A percentile compares a stretch with the other conserved stretches of the same genome.
Evolutionary conservation across 2,888 invertebrate species (phyloP).

Genomic region (Sycophila texana): DNA sequence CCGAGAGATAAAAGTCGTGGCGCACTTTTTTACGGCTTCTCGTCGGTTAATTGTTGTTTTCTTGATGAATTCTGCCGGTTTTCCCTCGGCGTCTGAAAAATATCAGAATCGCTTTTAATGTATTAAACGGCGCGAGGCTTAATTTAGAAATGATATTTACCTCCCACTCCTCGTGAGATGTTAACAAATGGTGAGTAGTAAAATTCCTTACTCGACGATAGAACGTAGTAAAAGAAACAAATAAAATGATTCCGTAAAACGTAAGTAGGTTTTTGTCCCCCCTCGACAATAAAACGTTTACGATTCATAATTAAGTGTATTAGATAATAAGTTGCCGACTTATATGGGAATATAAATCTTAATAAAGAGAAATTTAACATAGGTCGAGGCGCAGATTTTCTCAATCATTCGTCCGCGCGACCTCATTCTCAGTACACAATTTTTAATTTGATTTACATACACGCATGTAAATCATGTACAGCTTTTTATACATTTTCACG

Average conservation of each 20-base stretch:
- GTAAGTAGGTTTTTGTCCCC: background rate
- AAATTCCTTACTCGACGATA: background rate
- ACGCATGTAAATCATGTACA: background rate
- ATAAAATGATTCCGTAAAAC: background rate
- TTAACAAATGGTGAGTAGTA: background rate
- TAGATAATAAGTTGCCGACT: conserved; percentile 45
- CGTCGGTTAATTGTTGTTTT: too few species aligned
- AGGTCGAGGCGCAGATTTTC: background rate
- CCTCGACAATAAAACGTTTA: conserved; percentile 16
- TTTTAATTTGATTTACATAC: too few species aligned
- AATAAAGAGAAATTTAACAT: conserved; percentile 49
- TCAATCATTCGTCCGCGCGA: too few species aligned
- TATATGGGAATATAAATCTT: conserved; percentile 42
- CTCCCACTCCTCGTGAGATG: background rate
- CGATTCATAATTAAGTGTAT: conserved; percentile 43
- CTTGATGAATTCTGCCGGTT: too few species aligned
- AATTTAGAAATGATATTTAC: background rate
- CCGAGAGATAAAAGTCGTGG: background rate
- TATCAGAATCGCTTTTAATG: too few species aligned
- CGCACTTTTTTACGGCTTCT: background rate
- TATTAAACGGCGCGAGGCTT: too few species aligned
- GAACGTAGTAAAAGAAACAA: background rate
- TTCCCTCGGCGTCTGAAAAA: too few species aligned
- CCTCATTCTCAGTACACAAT: too few species aligned
- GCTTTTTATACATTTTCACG: too few species aligned